A percentile compares a stretch with the other conserved stretches of the same genome.
Conservation (phyloP, 2,797 vertebrate genomes). For the Poeciliopsis gracilis region DNA sequence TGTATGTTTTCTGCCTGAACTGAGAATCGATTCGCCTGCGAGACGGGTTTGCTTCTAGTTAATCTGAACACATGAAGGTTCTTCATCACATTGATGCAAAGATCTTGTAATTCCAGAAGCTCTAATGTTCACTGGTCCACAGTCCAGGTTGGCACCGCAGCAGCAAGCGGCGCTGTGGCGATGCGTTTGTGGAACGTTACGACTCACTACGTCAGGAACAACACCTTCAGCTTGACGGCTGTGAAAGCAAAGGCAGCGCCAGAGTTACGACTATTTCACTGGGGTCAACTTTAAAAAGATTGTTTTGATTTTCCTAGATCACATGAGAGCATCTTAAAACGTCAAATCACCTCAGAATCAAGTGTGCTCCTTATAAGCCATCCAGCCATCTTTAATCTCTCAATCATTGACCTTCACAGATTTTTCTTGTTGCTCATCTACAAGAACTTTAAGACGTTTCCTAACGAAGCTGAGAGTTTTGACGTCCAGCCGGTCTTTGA, state of each 20-base stretch:
- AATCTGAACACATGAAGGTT: constrained; percentile 8
- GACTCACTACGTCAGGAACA: constrained; percentile 7
- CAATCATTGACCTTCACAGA: neutral
- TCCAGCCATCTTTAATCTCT: neutral
- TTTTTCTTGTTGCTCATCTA: neutral
- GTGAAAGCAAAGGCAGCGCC: neutral
- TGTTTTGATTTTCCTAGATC: neutral
- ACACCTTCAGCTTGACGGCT: too few relatives aligned
- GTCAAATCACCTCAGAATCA: neutral
- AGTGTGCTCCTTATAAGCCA: neutral
- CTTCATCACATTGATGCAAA: constrained; percentile 55
- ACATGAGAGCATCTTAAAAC: neutral
- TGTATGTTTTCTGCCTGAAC: constrained; percentile 5
- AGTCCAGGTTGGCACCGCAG: neutral
- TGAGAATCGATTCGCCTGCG: neutral
- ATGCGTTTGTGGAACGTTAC: neutral
- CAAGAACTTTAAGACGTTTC: neutral
- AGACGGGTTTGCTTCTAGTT: neutral
- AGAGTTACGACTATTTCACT: neutral
- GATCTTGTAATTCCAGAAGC: constrained; percentile 5
- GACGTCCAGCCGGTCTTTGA: neutral
- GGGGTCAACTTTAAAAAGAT: neutral
- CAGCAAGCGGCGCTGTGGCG: neutral
- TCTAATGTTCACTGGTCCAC: neutral
- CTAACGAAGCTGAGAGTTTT: neutral